These are phyloP conservation scores for Platyura marginata DNA, from an alignment of 1,140 invertebrate genomes.

Conservation along the genomic window DNA sequence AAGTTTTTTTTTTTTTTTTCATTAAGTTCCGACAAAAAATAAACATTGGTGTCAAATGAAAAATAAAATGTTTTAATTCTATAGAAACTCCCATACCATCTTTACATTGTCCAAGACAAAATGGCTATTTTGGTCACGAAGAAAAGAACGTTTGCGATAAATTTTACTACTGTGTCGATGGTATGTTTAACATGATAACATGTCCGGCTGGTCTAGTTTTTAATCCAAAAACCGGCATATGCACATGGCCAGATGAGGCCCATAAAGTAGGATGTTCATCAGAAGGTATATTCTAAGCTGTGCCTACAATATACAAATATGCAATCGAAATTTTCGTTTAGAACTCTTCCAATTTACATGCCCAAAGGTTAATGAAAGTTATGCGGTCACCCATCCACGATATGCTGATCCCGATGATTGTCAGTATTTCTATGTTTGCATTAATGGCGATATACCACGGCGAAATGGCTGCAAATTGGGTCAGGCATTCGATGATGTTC, in stretches of 20 bases:
- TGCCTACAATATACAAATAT: no score
- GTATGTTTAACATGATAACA: constrained; percentile 72
- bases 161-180: constrained; percentile 83
- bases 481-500: constrained; percentile 76
- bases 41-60: no score
- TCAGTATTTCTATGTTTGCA: constrained; percentile 82
- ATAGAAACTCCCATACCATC: constrained; percentile 54
- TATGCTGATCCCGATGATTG: constrained; percentile 80
- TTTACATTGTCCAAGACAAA: constrained; percentile 59
- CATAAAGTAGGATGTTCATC: constrained; percentile 70
- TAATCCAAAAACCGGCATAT: constrained; percentile 72
- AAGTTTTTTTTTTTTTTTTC: no score
- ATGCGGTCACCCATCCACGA: constrained; percentile 58
- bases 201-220: constrained; percentile 78
- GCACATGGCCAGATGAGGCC: constrained; percentile 80
- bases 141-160: constrained; percentile 61
- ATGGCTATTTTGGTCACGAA: constrained; percentile 78
- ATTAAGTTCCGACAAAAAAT: no score
- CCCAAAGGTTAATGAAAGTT: constrained; percentile 51
- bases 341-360: constrained; percentile 75
- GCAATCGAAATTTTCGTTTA: constrained; percentile 13
- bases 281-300: constrained; percentile 28
- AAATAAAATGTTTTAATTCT: constrained; percentile 10
- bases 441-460: constrained; percentile 65
- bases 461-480: constrained; percentile 72